phyloP scores from a whole-genome alignment of 2,113 vertebrate genomes.

The Pseudorectes ferrugineus region DNA sequence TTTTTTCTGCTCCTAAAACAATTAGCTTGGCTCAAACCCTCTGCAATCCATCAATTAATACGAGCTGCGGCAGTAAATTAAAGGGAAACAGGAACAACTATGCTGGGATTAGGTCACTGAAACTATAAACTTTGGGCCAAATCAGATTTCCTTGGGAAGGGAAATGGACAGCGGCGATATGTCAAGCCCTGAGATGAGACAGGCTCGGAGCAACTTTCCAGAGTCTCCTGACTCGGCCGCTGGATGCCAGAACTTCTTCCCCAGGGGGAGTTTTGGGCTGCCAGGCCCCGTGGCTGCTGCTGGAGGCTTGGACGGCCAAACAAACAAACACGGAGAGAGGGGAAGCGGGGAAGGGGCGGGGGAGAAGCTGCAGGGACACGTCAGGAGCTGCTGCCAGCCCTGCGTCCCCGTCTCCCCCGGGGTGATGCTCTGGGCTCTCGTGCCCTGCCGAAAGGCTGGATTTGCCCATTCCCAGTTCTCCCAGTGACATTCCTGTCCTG shows the following conservation, averaged over 20 bases:
- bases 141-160: constrained; percentile 56
- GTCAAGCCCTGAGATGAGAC: constrained; percentile 37
- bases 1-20: constrained; percentile 58
- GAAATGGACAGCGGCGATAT: constrained; percentile 30
- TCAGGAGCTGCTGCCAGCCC: background rate
- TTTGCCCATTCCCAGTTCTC: background rate
- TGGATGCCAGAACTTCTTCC: constrained; percentile 58
- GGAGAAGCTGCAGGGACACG: fast-evolving
- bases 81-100: constrained; percentile 61
- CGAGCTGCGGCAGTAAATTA: constrained; percentile 55
- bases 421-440: background rate
- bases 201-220: constrained; percentile 53
- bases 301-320: background rate
- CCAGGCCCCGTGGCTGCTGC: background rate
- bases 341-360: background rate
- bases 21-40: constrained; percentile 67
- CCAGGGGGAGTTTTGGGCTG: constrained; percentile 30
- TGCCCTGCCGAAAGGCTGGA: background rate
- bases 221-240: constrained; percentile 18
- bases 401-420: fast-evolving
- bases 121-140: constrained; percentile 48
- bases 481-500: background rate
- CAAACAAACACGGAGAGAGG: background rate
- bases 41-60: constrained; percentile 64
- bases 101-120: constrained; percentile 66